A percentile compares a stretch with the other conserved stretches of the same genome.
Evolutionary conservation across 2,888 invertebrate species (phyloP).

Genomic region (Lepas anatifera): DNA sequence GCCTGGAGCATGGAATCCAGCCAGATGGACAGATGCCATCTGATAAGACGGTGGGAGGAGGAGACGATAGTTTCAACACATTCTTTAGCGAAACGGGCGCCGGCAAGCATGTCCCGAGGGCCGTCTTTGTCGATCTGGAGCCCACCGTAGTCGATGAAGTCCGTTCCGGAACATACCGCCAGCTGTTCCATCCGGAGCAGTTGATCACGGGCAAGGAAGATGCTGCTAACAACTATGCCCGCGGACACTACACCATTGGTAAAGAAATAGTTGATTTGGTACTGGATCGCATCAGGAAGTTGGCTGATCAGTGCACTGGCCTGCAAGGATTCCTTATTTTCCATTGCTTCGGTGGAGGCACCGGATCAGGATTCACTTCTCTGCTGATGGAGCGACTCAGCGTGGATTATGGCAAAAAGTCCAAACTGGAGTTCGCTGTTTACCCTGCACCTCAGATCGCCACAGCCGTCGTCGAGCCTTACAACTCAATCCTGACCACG

Average conservation of each 20-base stretch:
- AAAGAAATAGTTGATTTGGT: slow-evolving; percentile 59
- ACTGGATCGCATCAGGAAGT: slow-evolving; percentile 58
- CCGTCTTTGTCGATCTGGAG: slow-evolving; percentile 89
- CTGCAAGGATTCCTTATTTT: slow-evolving; percentile 66
- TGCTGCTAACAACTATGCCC: slow-evolving; percentile 38
- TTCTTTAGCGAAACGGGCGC: slow-evolving; percentile 90
- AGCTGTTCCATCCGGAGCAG: slow-evolving; percentile 43
- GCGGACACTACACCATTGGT: slow-evolving; percentile 60
- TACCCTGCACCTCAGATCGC: slow-evolving; percentile 82
- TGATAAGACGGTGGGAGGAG: slow-evolving; percentile 77
- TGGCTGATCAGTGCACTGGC: slow-evolving; percentile 62
- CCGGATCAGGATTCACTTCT: slow-evolving; percentile 93
- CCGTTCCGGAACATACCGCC: slow-evolving; percentile 36
- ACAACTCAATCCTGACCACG: slow-evolving; percentile 92
- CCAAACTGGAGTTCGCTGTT: slow-evolving; percentile 88
- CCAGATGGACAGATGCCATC: slow-evolving; percentile 75
- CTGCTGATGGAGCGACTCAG: slow-evolving; percentile 90
- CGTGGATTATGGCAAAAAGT: slow-evolving; percentile 93
- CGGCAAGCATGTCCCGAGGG: slow-evolving; percentile 90
- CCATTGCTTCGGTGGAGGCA: slow-evolving; percentile 85
- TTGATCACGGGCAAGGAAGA: slow-evolving; percentile 41
- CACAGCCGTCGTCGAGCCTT: slow-evolving; percentile 64
- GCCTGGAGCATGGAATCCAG: slow-evolving; percentile 41
- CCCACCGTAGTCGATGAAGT: slow-evolving; percentile 70
- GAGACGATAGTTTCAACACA: slow-evolving; percentile 86